These are phyloP conservation scores for Orius laevigatus DNA, from an alignment of 1,140 invertebrate genomes.

Conservation along the genomic window DNA sequence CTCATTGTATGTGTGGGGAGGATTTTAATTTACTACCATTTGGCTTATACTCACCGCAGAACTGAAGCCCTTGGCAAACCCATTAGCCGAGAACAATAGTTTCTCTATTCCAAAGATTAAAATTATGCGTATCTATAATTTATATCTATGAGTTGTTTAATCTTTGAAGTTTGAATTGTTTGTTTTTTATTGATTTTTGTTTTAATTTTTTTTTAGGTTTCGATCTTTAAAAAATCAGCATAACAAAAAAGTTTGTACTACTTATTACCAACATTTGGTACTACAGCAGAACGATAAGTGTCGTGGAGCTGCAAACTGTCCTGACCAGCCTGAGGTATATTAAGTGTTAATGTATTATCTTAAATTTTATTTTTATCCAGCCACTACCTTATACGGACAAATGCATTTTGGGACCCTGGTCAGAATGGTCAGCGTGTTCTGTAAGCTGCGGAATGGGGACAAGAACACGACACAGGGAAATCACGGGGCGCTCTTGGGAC, in stretches of 20 bases:
- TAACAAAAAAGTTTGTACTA: neutral
- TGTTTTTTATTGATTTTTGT: too few relatives aligned
- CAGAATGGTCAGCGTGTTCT: constrained; percentile 58
- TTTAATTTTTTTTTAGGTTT: neutral
- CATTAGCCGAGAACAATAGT: too few relatives aligned
- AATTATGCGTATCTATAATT: too few relatives aligned
- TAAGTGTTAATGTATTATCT: neutral
- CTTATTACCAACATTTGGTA: neutral
- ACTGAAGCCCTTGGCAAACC: too few relatives aligned
- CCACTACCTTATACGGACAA: constrained; percentile 23
- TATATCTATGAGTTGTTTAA: too few relatives aligned
- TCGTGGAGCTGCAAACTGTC: neutral
- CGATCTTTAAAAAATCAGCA: neutral
- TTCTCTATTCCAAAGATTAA: too few relatives aligned
- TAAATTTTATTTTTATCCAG: neutral
- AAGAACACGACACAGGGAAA: constrained; percentile 9
- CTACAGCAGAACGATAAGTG: too few relatives aligned
- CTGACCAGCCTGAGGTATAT: neutral
- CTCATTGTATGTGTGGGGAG: too few relatives aligned
- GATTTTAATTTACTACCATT: too few relatives aligned
- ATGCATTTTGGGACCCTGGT: constrained; percentile 57
- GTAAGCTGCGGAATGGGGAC: constrained; percentile 57
- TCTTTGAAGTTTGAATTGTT: too few relatives aligned
- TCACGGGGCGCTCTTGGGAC: too few relatives aligned
- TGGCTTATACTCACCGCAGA: too few relatives aligned